Base-by-base conservation (phyloP, 2,888 invertebrate species). In the Cepaea hortensis region DNA sequence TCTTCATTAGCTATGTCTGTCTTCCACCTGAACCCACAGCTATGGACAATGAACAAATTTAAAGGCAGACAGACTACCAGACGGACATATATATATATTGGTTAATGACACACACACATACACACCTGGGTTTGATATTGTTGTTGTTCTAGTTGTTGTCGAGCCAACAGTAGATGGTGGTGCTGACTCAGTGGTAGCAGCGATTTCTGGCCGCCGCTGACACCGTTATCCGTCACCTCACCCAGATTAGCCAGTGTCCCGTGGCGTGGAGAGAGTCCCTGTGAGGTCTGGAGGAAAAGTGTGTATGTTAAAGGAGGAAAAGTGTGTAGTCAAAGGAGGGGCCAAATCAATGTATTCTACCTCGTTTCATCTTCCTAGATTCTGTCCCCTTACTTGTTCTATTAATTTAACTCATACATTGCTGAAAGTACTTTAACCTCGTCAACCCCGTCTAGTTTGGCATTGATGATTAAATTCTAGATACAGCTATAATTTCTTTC, bases 81-180 rank as follows among this genome's bases (percentile, higher is more conserved):
- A 75, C 5, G 6, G 46, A 75, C 35, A 35, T 35, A 35, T 35
- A 35, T 35, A 35, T 35, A 35, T 35, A 1, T 35, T 35, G 35
- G 35, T 35, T 35, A 35, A 35, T 35, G 5, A 79, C 55, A 3
- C 61, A 62, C 3, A 9, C 7, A 35, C 23, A n/a, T 9, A 62
- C 79, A 13, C 7, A 85, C 85, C 90, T 98, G 97, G 0, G 98
- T 98, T 94, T 98, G 98, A 94, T 98, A 97, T 89, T 96, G 96
- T 94, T 99, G 98, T 94, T 98, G 98, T 92, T 98, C 98, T 89
- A 99, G 95, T 93, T 98, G 97, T 94, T 98, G 98, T 89, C 97
- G 96, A 89, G 98, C 95, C 92, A 98, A 95, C 93, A 97, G 97
- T 90, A 97, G 96, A 94, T 98, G 97, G 93, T 97, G 97, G 92